These are phyloP conservation scores for Antheraea pernyi DNA, from an alignment of 1,140 invertebrate species.

Conservation along the genomic window DNA sequence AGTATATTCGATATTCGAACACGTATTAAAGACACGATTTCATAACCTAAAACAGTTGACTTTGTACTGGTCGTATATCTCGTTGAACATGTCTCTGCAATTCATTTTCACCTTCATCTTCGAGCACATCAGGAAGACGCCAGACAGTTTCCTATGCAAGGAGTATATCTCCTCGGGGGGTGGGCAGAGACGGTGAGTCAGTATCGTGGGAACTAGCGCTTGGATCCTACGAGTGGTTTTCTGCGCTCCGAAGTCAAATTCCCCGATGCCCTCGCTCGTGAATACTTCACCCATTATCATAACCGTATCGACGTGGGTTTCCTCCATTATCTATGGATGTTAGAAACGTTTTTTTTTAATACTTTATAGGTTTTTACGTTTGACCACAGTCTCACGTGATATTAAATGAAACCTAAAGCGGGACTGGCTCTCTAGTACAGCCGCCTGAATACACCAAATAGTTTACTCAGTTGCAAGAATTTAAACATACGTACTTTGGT, in stretches of 20 bases:
- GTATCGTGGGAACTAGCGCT: constrained; percentile 94
- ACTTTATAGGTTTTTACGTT: no score
- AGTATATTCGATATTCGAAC: no score
- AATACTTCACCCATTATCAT: constrained; percentile 98
- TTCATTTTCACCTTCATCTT: constrained; percentile 93
- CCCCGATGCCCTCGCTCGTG: constrained; percentile 81
- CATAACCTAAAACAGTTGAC: constrained; percentile 28
- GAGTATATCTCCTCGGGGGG: constrained; percentile 99
- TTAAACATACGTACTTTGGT: no score
- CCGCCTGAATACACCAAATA: no score
- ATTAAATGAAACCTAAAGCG: no score
- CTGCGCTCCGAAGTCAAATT: constrained; percentile 95
- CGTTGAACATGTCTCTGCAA: constrained; percentile 92
- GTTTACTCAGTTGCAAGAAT: no score
- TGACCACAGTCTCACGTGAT: no score
- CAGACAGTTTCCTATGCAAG: constrained; percentile 98
- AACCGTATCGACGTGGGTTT: constrained; percentile 96
- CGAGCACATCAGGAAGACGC: constrained; percentile 96
- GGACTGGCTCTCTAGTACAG: no score
- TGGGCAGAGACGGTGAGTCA: constrained; percentile 95
- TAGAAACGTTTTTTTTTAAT: no score
- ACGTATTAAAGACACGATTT: background rate
- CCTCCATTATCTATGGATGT: constrained; percentile 89
- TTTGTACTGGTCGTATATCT: constrained; percentile 87
- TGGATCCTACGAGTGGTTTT: constrained; percentile 85